A percentile compares a stretch with the other conserved stretches of the same genome.
phyloP scores from a whole-genome alignment of 2,113 vertebrate genomes.

The Neotragus pygmaeus region DNA sequence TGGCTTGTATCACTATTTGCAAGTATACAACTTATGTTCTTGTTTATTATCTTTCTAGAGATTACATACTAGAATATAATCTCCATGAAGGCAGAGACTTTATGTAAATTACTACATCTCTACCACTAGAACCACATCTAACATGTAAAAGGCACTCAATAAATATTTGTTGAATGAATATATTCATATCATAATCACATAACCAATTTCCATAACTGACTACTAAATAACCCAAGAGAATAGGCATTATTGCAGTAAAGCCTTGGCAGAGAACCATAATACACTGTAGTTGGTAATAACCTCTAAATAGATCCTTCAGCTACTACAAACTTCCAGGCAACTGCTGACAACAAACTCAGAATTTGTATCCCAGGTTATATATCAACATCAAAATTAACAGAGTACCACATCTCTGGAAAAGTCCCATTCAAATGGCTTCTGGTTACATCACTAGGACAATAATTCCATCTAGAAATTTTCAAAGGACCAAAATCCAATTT shows the following conservation, averaged over 20 bases:
- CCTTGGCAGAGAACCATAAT: background rate
- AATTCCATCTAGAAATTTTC: background rate
- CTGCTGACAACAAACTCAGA: background rate
- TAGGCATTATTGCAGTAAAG: background rate
- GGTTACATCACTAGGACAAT: background rate
- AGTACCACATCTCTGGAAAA: background rate
- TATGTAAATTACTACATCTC: background rate
- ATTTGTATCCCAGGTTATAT: background rate
- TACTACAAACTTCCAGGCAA: background rate
- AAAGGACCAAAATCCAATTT: background rate
- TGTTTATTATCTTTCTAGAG: background rate
- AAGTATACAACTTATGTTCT: background rate
- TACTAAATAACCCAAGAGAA: background rate
- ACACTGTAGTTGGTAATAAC: background rate
- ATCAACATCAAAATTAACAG: background rate
- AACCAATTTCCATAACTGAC: background rate
- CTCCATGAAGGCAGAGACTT: background rate
- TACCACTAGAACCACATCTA: background rate
- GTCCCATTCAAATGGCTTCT: background rate
- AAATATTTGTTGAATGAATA: background rate
- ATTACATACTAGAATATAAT: background rate
- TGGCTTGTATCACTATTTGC: background rate
- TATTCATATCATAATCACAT: background rate
- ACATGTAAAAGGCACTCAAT: background rate
- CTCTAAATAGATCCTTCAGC: background rate